Percentiles rank a stretch among this genome's conserved stretches.
These are phyloP conservation scores for Metridium senile DNA, from an alignment of 92 coral and sea anemone species.

Conservation along the genomic window DNA sequence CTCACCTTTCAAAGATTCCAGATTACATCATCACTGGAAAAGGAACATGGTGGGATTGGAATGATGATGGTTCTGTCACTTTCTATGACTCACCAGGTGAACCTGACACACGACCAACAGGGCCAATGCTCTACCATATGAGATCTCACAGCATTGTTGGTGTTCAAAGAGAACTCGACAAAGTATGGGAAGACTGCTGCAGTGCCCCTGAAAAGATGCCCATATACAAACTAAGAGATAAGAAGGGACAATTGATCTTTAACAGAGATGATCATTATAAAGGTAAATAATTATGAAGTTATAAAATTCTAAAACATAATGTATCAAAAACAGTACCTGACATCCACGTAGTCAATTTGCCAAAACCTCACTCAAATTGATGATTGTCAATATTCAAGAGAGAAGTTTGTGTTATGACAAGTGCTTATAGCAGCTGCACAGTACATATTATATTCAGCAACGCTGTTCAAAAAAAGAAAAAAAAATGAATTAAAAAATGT, in stretches of 20 bases:
- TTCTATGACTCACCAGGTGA: slow-evolving; percentile 26
- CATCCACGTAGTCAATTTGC: too few species aligned
- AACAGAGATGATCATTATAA: slow-evolving; percentile 9
- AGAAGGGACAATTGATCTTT: slow-evolving; percentile 23
- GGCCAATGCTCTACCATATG: slow-evolving; percentile 32
- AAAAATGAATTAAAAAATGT: too few species aligned
- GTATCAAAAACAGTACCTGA: too few species aligned
- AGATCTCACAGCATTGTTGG: slow-evolving; percentile 23
- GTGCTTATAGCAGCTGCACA: too few species aligned
- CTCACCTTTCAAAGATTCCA: slow-evolving; percentile 33
- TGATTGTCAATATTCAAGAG: too few species aligned
- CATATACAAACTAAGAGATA: slow-evolving; percentile 28
- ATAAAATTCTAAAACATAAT: too few species aligned
- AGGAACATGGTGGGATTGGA: slow-evolving; percentile 40
- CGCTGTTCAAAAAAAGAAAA: too few species aligned
- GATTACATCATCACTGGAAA: slow-evolving; percentile 24
- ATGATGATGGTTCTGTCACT: slow-evolving; percentile 37
- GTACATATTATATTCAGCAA: too few species aligned
- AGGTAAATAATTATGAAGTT: too few species aligned
- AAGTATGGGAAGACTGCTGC: slow-evolving; percentile 25
- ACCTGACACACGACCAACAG: slow-evolving; percentile 6
- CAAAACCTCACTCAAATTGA: too few species aligned
- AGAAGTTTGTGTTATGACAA: too few species aligned
- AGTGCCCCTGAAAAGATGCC: slow-evolving; percentile 22
- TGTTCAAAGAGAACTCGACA: not conserved